phyloP scores from a whole-genome alignment of 2,113 vertebrate genomes.

The Halichoeres trimaculatus region DNA sequence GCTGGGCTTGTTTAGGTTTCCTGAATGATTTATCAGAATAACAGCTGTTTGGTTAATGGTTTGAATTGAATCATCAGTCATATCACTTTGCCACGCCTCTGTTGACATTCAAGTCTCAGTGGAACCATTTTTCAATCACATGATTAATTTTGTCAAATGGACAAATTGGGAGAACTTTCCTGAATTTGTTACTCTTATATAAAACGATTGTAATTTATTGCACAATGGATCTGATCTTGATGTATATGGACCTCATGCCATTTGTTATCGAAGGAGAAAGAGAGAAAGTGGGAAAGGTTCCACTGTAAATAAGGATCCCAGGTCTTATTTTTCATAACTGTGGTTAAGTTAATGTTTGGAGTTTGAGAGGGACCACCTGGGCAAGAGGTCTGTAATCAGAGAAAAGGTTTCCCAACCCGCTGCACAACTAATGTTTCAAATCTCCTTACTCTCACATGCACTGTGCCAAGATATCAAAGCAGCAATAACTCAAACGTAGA shows the following conservation, averaged over 20 bases:
- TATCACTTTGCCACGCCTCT: constrained; percentile 48
- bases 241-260: constrained; percentile 25
- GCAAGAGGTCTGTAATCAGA: constrained; percentile 61
- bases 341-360: constrained; percentile 46
- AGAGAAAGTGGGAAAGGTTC: constrained; percentile 37
- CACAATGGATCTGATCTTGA: constrained; percentile 53
- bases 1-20: constrained; percentile 56
- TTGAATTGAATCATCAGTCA: constrained; percentile 64
- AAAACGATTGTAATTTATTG: constrained; percentile 29
- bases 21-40: constrained; percentile 58
- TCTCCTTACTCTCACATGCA: constrained; percentile 51
- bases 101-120: constrained; percentile 48
- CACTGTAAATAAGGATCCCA: constrained; percentile 65
- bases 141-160: constrained; percentile 65
- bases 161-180: constrained; percentile 47
- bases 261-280: constrained; percentile 40
- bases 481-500: constrained; percentile 49
- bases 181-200: constrained; percentile 31
- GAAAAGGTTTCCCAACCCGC: constrained; percentile 32
- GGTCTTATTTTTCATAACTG: constrained; percentile 62
- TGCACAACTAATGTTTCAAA: constrained; percentile 47
- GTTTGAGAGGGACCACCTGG: constrained; percentile 77
- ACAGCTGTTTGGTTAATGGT: constrained; percentile 55
- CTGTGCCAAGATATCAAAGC: constrained; percentile 58
- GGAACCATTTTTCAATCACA: constrained; percentile 65